These are phyloP conservation scores for Tapirus indicus DNA, from an alignment of 2,797 vertebrate species.

Conservation along the genomic window DNA sequence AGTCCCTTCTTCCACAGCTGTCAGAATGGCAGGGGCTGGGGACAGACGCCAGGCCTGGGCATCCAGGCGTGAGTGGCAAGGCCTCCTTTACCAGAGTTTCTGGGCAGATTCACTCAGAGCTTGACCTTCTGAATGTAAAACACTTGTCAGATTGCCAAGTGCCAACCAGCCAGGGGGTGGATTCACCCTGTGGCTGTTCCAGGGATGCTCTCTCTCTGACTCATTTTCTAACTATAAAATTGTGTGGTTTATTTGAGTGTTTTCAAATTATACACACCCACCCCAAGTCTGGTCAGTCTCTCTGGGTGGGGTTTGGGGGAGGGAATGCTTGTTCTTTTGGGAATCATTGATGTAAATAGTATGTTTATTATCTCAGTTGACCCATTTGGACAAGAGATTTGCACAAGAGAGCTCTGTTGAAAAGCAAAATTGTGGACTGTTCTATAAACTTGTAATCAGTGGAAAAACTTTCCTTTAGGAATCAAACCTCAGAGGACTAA, in stretches of 20 bases:
- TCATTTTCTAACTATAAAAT: slow-evolving; percentile 50
- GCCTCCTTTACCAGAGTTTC: slow-evolving; percentile 60
- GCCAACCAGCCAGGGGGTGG: slow-evolving; percentile 50
- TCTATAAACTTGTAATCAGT: slow-evolving; percentile 4
- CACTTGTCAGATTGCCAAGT: slow-evolving; percentile 85
- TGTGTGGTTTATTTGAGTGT: not conserved
- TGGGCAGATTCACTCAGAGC: slow-evolving; percentile 74
- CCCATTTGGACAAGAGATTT: slow-evolving; percentile 3
- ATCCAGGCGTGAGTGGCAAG: slow-evolving; percentile 84
- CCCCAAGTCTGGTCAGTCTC: not conserved
- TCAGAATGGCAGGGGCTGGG: slow-evolving; percentile 81
- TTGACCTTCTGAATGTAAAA: slow-evolving; percentile 89
- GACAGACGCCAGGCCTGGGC: slow-evolving; percentile 82
- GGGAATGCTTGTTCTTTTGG: not conserved
- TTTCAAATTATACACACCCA: not conserved
- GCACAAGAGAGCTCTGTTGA: slow-evolving; percentile 23
- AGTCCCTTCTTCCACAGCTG: slow-evolving; percentile 67
- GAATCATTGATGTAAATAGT: not conserved
- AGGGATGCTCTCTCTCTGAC: not conserved
- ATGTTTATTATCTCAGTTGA: slow-evolving; percentile 24
- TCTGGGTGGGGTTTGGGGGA: not conserved
- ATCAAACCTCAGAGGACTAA: not conserved
- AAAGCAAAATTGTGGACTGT: not conserved
- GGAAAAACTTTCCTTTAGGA: slow-evolving; percentile 37
- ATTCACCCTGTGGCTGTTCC: not conserved